A percentile compares a stretch with the other conserved stretches of the same genome.
phyloP scores from a whole-genome alignment of 2,797 vertebrate species.

The Scleropages formosus region DNA sequence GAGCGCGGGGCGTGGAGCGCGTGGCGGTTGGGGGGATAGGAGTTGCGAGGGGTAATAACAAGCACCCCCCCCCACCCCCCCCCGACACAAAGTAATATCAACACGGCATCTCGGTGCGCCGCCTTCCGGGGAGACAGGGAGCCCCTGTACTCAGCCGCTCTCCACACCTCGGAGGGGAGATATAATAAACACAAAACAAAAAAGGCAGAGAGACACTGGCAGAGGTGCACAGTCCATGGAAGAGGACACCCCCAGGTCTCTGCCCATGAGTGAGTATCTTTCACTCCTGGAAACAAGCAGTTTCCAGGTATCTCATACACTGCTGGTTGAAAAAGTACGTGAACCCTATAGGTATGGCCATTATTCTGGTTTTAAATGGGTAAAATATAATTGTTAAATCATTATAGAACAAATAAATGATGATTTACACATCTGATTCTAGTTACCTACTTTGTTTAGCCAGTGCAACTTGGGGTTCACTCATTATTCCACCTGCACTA shows the following conservation, averaged over 20 bases:
- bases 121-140: constrained; percentile 46
- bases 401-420: no score
- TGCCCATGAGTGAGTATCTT: neutral
- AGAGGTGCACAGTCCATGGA: constrained; percentile 10
- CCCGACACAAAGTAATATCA: constrained; percentile 61
- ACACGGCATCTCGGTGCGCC: constrained; percentile 52
- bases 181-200: neutral
- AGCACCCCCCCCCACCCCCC: constrained; percentile 30
- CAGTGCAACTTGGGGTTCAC: no score
- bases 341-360: no score
- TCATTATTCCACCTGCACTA: no score
- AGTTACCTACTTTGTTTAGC: no score
- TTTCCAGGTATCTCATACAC: no score
- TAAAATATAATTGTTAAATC: no score
- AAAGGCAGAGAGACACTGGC: constrained; percentile 47
- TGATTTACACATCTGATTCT: no score
- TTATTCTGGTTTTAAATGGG: no score
- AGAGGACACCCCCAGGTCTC: no score
- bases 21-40: neutral
- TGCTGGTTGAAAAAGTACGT: no score
- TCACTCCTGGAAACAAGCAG: no score
- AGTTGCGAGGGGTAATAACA: constrained; percentile 35
- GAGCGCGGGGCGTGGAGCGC: neutral
- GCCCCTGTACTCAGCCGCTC: constrained; percentile 1
- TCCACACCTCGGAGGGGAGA: neutral